Conservation (phyloP, 2,888 invertebrate species). For the Phasia obesa region DNA sequence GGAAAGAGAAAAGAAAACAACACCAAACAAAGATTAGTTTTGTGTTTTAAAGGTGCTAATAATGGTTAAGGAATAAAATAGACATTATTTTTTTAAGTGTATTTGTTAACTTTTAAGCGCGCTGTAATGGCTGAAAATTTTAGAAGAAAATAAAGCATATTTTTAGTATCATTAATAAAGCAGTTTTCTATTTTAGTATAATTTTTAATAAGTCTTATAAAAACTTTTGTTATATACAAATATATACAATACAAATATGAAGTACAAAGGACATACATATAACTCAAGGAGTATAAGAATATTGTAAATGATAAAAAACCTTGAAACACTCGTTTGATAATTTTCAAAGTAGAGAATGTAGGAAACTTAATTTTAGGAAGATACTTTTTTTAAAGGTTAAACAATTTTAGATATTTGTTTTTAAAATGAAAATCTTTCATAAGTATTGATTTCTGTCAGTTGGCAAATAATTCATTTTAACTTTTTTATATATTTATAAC, state of each 20-base stretch:
- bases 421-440: too few species aligned
- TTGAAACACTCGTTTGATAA: not conserved
- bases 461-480: too few species aligned
- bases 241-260: not conserved
- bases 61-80: constrained; percentile 42
- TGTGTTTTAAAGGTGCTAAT: constrained; percentile 69
- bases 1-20: constrained; percentile 74
- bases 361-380: too few species aligned
- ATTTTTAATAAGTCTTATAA: constrained; percentile 9
- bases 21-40: constrained; percentile 60
- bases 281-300: not conserved
- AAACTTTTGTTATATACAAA: constrained; percentile 11
- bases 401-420: too few species aligned
- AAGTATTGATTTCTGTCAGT: too few species aligned
- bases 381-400: too few species aligned
- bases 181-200: constrained; percentile 8
- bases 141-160: constrained; percentile 68
- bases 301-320: not conserved
- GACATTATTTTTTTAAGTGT: constrained; percentile 12
- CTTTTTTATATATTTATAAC: too few species aligned
- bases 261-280: not conserved
- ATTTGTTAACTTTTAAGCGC: constrained; percentile 66
- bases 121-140: constrained; percentile 76
- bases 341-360: not conserved
- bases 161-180: constrained; percentile 61